Base-by-base conservation (phyloP, 1,140 invertebrate species). In the Saccostrea cuccullata region DNA sequence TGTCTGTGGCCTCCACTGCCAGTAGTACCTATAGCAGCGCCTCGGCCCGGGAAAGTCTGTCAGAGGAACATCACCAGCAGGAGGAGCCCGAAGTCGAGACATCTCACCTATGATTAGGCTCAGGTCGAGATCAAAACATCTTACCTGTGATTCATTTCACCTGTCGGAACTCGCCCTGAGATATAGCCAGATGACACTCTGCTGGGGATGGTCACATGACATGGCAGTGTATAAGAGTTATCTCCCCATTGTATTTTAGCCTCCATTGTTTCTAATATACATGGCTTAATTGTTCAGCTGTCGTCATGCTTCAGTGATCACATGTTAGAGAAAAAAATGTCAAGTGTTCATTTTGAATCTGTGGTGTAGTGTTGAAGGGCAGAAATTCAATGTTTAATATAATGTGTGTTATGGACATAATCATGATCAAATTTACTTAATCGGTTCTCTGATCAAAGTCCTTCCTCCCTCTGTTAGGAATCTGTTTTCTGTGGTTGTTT, bases 1-100 rank as follows among this genome's bases (percentile, higher is more conserved):
- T 97, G 93, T 97, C 97, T 64, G 96, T 97, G 91, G 97, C 97
- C 47, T 97, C 97, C 67, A 97, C 97, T 94, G 97, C 97, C 94
- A 97, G 97, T 91, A 97, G 97, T 92, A 97, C 97, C 94, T 95
- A 97, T 90, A 97, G 97, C 87, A 97, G 97, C 40, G 96, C 96
- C 89, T 91, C 93, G 13, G 92, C 90, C 86, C 88, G 91, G 23
- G 90, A 92, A 86, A 93, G 92, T 87, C 85, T 92, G n/a, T 90
- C 91, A 40, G 92, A 93, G 17, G 93, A 94, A 26, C 96, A 96
- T 87, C 97, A 97, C 93, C 96, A 97, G 92, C 96, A 96, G 91
- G 85, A 86, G 12, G 87, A 90, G 20, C 87, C 82, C 15, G 95
- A 97, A 96, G 96, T 97, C 96, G 96, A 96, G 97, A 77, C 70